Base-by-base conservation (phyloP, 2,113 vertebrate genomes). In the Pardalotus punctatus region DNA sequence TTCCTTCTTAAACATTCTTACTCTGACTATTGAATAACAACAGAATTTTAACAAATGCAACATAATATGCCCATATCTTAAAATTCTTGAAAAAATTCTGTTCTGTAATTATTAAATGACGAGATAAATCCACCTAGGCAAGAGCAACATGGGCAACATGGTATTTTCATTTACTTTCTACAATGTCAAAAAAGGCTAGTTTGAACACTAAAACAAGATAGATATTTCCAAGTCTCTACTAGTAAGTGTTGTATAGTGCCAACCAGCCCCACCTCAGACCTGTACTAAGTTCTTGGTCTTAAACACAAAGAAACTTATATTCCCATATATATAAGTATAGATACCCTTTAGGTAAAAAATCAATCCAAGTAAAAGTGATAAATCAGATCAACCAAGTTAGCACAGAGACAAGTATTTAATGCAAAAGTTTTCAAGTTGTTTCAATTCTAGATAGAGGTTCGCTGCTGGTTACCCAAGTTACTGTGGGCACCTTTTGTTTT, bases 91-190 rank as follows among this genome's bases (percentile, higher is more conserved):
- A 96, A 81, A 80, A 57, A 18, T 24, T 87, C 57, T 53, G 40
- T 7, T 84, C 73, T 69, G 38, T 81, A 86, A 73, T 78, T 74
- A 93, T 86, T 95, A 91, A 83, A 73, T 78, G 51, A 91, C 48
- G 78, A 60, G 69, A 62, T 36, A 76, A 7, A 16, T 57, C 23
- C 65, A 48, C 50, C 12, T 51, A 72, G n/a, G 35, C 47, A 83
- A 84, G 50, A 93, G 18, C n/a, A n/a, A n/a, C n/a, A n/a, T n/a
- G 15, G 13, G 84, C 40, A 83, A 66, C 58, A 74, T n/a, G 27
- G 40, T 33, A 31, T 43, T 89, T 91, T 88, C 5, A 42, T 94
- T 85, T 92, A 60, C 64, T 84, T 86, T 94, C 71, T 62, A 58
- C 27, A 80, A 42, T 79, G 65, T 33, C 17, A 77, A 76, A 94